A percentile compares a stretch with the other conserved stretches of the same genome.
Evolutionary conservation across 2,888 invertebrate species (phyloP).

Genomic region (Sesia bembeciformis): DNA sequence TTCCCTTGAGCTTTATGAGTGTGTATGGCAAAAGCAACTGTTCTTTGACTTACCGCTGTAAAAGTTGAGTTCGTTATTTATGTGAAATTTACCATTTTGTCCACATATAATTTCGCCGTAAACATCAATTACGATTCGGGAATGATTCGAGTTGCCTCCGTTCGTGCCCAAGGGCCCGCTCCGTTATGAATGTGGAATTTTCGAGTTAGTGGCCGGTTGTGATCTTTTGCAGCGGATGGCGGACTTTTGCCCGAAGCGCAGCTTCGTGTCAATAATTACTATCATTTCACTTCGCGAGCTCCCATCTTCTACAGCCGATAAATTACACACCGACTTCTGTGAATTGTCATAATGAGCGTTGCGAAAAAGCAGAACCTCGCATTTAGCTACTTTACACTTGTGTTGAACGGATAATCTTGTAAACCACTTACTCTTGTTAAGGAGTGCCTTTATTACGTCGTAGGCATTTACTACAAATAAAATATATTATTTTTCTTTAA

Average conservation of each 20-base stretch:
- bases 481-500: not conserved
- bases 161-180: slow-evolving; percentile 44
- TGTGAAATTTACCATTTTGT: slow-evolving; percentile 24
- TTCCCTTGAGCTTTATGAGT: no score
- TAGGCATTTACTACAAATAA: not conserved
- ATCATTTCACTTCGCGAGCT: slow-evolving; percentile 52
- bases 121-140: slow-evolving; percentile 38
- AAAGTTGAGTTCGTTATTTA: slow-evolving; percentile 14
- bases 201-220: slow-evolving; percentile 61
- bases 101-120: slow-evolving; percentile 32
- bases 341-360: slow-evolving; percentile 58
- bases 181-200: slow-evolving; percentile 66
- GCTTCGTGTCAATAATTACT: slow-evolving; percentile 71
- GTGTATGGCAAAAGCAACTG: no score
- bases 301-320: slow-evolving; percentile 53
- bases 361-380: slow-evolving; percentile 33
- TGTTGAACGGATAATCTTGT: slow-evolving; percentile 3
- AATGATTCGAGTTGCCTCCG: slow-evolving; percentile 18
- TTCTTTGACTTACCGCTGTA: no score
- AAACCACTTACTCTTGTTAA: slow-evolving; percentile 1
- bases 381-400: slow-evolving; percentile 35
- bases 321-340: slow-evolving; percentile 58
- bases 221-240: slow-evolving; percentile 47
- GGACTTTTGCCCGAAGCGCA: slow-evolving; percentile 36
- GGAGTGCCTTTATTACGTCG: not conserved